Evolutionary conservation across 2,797 vertebrate species (phyloP), one percentile per base, ranked within the genome.

Genomic region (Acanthiza pusilla): DNA sequence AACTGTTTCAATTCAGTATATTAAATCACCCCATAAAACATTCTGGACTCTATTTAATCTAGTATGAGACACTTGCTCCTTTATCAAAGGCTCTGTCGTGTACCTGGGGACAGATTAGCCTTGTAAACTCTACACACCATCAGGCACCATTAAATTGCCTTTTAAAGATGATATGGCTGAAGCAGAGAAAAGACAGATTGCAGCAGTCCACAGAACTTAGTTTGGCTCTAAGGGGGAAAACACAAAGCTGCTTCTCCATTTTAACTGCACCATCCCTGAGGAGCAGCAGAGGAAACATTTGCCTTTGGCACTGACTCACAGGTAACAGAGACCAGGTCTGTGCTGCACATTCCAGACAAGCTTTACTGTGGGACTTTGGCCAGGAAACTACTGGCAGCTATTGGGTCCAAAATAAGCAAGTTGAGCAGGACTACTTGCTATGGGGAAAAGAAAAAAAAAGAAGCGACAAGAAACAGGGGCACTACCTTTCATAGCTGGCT

Each of bases 361-460:
- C 17, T 74, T 23, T 29, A 20, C 43, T n/a, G 18, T 3, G 51
- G 16, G 23, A 36, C 23, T 72, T 43, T 10, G 30, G 27, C 14
- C 36, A 77, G 27, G 13, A 34, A 77, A 11, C n/a, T 38, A 16
- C 26, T 47, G 43, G 21, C 4, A 45, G 53, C 8, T 16, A 19
- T 9, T 42, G 5, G 4, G 23, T 71, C 23, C 22, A 38, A 70
- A 81, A 67, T 3, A 18, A 62, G 34, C 42, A 73, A 85, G 53
- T 3, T 74, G 40, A 66, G n/a, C 26, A 29, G 0, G 1, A 62
- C 4, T 36, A 3, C 57, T 34, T 13, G 3, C 32, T 36, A 22
- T 21, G 16, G 21, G 7, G 7, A 45, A 14, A 40, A 8, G 34
- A 14, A 40, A 32, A 32, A 6, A 12, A 47, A 32, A 60, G 30